Conservation (phyloP, 2,113 vertebrate species). For the Triplophysa tibetana region DNA sequence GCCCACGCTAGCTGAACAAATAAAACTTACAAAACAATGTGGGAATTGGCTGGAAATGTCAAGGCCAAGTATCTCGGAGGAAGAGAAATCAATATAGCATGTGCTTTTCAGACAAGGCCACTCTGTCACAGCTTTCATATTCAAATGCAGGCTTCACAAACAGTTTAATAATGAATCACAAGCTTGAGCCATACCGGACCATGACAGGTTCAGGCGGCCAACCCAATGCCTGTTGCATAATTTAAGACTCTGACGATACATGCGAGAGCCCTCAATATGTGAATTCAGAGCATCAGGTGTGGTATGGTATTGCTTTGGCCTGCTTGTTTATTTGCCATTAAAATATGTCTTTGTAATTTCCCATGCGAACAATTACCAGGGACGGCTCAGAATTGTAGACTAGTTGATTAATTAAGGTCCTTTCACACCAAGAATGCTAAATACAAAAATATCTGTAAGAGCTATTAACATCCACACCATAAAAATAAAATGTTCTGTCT, state of each 20-base stretch:
- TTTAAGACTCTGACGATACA: conserved; percentile 47
- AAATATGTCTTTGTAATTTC: conserved; percentile 40
- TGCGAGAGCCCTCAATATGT: conserved; percentile 26
- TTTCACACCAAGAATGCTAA: too few relatives aligned
- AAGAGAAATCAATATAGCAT: conserved; percentile 45
- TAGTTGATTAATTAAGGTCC: neutral
- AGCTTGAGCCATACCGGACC: conserved; percentile 49
- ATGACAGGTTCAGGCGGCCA: conserved; percentile 42
- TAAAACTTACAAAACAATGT: conserved; percentile 46
- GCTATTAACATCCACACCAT: too few relatives aligned
- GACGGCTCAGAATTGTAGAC: neutral
- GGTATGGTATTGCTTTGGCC: conserved; percentile 43
- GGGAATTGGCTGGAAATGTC: conserved; percentile 44
- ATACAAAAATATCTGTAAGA: too few relatives aligned
- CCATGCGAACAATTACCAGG: conserved; percentile 17
- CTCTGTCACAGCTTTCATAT: conserved; percentile 53
- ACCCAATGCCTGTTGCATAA: conserved; percentile 52
- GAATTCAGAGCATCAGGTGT: conserved; percentile 34
- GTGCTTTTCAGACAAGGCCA: conserved; percentile 54
- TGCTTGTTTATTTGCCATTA: conserved; percentile 32
- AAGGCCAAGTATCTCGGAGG: conserved; percentile 47
- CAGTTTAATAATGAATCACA: conserved; percentile 59
- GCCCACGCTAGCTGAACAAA: conserved; percentile 15
- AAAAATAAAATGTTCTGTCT: too few relatives aligned
- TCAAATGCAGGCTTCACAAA: conserved; percentile 49